phyloP scores from a whole-genome alignment of 2,888 invertebrate genomes.

The Fragum sueziense region DNA sequence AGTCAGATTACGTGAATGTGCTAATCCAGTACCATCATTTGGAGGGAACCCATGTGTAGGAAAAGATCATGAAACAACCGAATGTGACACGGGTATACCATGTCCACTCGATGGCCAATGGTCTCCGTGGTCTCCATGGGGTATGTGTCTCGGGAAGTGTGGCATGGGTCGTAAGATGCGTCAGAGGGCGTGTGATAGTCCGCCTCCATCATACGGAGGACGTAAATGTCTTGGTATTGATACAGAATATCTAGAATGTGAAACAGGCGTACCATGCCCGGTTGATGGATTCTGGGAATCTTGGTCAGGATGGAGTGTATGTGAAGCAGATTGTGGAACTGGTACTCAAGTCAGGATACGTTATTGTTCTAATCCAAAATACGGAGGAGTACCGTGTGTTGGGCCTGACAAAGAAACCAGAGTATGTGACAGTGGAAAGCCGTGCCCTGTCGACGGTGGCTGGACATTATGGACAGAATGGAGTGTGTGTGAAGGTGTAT shows the following conservation, averaged over 20 bases:
- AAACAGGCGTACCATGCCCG: conserved; percentile 31
- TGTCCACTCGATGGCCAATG: conserved; percentile 56
- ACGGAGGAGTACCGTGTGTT: conserved; percentile 45
- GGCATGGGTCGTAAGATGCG: conserved; percentile 35
- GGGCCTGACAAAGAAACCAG: conserved; percentile 39
- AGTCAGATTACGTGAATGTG: conserved; percentile 39
- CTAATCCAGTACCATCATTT: conserved; percentile 46
- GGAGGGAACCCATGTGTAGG: conserved; percentile 51
- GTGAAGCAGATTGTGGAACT: conserved; percentile 44
- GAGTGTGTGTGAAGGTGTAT: conserved; percentile 41
- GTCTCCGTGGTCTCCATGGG: conserved; percentile 49
- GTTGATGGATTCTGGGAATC: conserved; percentile 49
- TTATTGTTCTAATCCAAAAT: conserved; percentile 24
- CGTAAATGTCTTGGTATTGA: conserved; percentile 38
- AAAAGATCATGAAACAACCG: conserved; percentile 26
- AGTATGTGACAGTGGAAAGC: conserved; percentile 43
- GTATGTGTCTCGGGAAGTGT: conserved; percentile 43
- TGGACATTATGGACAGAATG: conserved; percentile 54
- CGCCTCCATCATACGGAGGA: conserved; percentile 53
- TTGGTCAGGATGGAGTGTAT: conserved; percentile 45
- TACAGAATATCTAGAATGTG: conserved; percentile 35
- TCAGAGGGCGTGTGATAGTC: conserved; percentile 46
- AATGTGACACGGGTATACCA: conserved; percentile 38
- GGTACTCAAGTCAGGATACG: conserved; percentile 35
- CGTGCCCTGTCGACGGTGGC: conserved; percentile 50